Base-by-base conservation (phyloP, 1,140 invertebrate species). In the Drosophila neocordata region DNA sequence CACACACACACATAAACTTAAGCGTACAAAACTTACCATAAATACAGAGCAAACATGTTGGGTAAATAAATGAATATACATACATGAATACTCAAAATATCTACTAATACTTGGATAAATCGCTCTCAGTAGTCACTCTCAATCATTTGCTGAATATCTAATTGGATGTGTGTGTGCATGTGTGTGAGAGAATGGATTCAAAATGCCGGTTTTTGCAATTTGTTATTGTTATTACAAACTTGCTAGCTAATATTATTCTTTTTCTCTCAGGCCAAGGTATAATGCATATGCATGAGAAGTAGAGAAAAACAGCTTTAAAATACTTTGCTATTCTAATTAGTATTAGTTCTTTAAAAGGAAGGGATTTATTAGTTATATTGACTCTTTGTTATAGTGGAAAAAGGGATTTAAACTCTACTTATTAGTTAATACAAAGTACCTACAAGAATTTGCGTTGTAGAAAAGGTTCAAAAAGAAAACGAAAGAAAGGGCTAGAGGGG, bases 131-230 rank as follows among this genome's bases (percentile, higher is more conserved):
- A 31, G 27, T 31, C 27, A 4, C 52, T 57, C 59, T 38, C n/a
- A 22, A 13, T 22, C 12, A 52, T 24, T 13, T 44, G 34, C 27
- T 31, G 27, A 31, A 31, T 31, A 31, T 7, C 27, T 31, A 31
- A 4, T 31, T 44, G 15, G 4, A 24, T 64, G 34, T 48, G 6
- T 35, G 22, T 59, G 34, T 58, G 20, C 18, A 31, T 22, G 22
- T 59, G 34, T 52, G 20, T 24, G 37, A 15, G 38, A 18, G 55
- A 65, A 72, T 71, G 63, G 35, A 73, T 80, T 69, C 62, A 65
- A 84, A 85, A 85, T 85, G 81, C 81, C 81, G 81, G 81, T 85
- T 84, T 77, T 80, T 81, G 53, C 62, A 73, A 77, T 77, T 84
- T 70, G 69, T 62, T 78, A 69, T 82, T 64, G 27, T 70, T 66